Conservation (phyloP, 30 jellyfish, hydroid and myxozoan genomes). For the Hydra vulgaris region DNA sequence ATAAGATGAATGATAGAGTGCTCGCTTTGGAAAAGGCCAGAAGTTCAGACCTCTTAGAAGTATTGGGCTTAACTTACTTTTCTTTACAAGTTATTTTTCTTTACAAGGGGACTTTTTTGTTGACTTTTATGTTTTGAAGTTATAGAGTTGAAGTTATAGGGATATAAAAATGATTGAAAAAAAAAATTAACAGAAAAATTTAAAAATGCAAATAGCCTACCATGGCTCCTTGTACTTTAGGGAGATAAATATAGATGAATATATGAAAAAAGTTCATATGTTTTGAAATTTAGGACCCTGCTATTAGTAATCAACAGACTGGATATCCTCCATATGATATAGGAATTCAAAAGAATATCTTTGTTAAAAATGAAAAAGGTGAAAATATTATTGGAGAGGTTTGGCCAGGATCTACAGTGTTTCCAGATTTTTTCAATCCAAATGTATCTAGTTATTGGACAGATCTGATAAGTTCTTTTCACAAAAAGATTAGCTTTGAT, state of each 20-base stretch:
- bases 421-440: slow-evolving; percentile 80
- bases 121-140: no score
- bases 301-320: slow-evolving; percentile 55
- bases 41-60: no score
- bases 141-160: no score
- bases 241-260: background rate
- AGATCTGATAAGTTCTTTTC: slow-evolving; percentile 42
- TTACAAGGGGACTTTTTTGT: no score
- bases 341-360: slow-evolving; percentile 52
- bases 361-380: slow-evolving; percentile 40
- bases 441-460: slow-evolving; percentile 67
- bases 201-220: no score
- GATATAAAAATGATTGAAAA: no score
- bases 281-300: slow-evolving; percentile 64
- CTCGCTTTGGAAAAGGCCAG: no score
- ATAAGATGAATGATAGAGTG: no score
- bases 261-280: background rate
- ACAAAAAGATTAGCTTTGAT: slow-evolving; percentile 51
- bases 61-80: no score
- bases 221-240: background rate
- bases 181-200: no score
- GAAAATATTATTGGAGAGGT: slow-evolving; percentile 69
- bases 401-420: slow-evolving; percentile 89
- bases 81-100: no score
- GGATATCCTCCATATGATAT: slow-evolving; percentile 63